Conservation (phyloP, 2,888 invertebrate species). For the Cheiracanthium punctorium region DNA sequence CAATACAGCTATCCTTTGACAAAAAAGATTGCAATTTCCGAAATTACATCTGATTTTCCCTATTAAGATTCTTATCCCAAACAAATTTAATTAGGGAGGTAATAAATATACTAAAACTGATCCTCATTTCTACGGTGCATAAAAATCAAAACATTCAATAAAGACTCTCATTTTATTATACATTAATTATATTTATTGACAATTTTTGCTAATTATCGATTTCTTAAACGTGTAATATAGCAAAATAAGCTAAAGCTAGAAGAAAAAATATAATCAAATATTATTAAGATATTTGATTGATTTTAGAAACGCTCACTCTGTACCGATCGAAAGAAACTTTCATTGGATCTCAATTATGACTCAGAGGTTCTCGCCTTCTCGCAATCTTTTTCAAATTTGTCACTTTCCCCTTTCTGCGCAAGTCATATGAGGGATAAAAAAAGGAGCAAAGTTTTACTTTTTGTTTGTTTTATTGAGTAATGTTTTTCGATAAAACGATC, state of each 20-base stretch:
- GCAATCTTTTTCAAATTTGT: not conserved
- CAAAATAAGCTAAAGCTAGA: not conserved
- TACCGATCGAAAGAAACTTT: not conserved
- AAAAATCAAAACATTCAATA: no score
- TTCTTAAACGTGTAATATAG: not conserved
- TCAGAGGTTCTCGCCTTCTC: not conserved
- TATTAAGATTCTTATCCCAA: no score
- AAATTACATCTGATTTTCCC: no score
- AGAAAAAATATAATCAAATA: not conserved
- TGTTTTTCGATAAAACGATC: constrained; percentile 1
- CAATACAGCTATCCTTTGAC: no score
- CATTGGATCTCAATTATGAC: not conserved
- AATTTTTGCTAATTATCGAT: not conserved
- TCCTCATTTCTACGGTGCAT: no score
- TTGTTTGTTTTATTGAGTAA: not conserved
- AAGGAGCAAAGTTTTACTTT: not conserved
- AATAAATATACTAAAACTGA: no score
- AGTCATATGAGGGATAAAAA: not conserved
- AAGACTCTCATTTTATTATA: no score
- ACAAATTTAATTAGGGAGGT: no score
- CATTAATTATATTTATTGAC: not conserved
- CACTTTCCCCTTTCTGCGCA: not conserved
- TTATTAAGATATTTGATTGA: not conserved
- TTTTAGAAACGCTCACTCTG: not conserved
- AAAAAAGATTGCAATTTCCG: no score